Evolutionary conservation across 2,797 vertebrate species (phyloP).

Genomic region (Sebastes minor): DNA sequence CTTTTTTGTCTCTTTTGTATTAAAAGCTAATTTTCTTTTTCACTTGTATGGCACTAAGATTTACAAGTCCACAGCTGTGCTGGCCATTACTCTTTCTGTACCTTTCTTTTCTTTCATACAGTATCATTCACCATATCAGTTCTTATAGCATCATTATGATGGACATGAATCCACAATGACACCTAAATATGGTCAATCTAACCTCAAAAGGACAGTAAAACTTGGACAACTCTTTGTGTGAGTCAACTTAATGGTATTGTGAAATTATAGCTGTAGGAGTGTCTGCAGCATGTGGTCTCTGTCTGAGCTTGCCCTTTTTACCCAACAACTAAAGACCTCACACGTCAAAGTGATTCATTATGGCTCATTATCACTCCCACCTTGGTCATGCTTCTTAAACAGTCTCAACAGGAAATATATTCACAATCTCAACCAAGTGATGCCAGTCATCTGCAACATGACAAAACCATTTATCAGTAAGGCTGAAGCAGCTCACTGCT

Average conservation of each 20-base stretch:
- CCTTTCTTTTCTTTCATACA: background rate
- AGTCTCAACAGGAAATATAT: background rate
- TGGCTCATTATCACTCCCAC: background rate
- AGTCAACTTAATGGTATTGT: background rate
- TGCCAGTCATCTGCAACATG: background rate
- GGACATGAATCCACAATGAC: background rate
- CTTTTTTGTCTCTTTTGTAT: background rate
- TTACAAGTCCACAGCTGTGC: background rate
- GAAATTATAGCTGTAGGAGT: background rate
- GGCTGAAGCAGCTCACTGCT: background rate
- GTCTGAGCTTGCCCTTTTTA: constrained; percentile 8
- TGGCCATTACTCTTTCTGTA: background rate
- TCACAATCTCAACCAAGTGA: background rate
- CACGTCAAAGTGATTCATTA: background rate
- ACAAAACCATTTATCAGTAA: background rate
- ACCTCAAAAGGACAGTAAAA: background rate
- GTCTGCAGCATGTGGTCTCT: background rate
- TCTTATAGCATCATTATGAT: background rate
- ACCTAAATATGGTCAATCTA: background rate
- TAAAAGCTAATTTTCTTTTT: background rate
- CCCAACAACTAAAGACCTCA: background rate
- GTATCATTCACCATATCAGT: background rate
- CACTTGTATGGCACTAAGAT: background rate
- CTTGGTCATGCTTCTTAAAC: background rate
- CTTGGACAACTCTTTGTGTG: background rate